Conservation (phyloP, 2,797 vertebrate genomes). For the Ispidina picta region DNA sequence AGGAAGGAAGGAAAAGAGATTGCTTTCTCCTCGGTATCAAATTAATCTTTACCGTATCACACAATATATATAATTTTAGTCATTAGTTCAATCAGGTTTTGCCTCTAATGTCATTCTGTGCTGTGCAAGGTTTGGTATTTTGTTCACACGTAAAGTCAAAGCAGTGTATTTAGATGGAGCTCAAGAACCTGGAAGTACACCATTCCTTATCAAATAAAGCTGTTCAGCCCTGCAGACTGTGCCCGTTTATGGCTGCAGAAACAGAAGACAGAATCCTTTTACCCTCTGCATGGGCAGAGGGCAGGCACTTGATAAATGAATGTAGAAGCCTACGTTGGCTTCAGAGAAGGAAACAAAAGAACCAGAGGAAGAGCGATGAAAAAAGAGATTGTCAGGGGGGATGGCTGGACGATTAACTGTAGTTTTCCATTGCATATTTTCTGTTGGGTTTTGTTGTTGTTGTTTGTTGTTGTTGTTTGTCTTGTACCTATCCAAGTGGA, state of each 20-base stretch:
- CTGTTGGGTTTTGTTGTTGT: neutral
- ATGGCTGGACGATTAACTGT: neutral
- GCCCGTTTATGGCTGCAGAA: constrained; percentile 73
- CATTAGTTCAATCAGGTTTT: neutral
- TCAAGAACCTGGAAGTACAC: constrained; percentile 70
- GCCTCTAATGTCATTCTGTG: neutral
- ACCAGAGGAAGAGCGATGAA: neutral
- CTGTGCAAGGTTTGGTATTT: constrained; percentile 12
- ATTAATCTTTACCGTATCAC: neutral
- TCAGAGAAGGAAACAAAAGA: constrained; percentile 67
- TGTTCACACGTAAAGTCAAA: constrained; percentile 57
- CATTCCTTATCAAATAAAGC: constrained; percentile 68
- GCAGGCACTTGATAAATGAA: constrained; percentile 75
- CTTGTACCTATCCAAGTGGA: neutral
- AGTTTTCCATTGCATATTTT: constrained; percentile 12
- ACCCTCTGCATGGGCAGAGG: constrained; percentile 58
- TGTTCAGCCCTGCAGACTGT: constrained; percentile 56
- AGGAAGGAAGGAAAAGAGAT: neutral
- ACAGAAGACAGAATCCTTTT: constrained; percentile 59
- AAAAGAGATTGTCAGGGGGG: neutral
- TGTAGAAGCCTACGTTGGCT: constrained; percentile 32
- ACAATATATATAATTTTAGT: neutral
- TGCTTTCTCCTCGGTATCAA: neutral
- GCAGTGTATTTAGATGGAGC: constrained; percentile 64
- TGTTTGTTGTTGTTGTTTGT: neutral